Base-by-base conservation (phyloP, 2,113 vertebrate species). In the Lipophrys pholis region DNA sequence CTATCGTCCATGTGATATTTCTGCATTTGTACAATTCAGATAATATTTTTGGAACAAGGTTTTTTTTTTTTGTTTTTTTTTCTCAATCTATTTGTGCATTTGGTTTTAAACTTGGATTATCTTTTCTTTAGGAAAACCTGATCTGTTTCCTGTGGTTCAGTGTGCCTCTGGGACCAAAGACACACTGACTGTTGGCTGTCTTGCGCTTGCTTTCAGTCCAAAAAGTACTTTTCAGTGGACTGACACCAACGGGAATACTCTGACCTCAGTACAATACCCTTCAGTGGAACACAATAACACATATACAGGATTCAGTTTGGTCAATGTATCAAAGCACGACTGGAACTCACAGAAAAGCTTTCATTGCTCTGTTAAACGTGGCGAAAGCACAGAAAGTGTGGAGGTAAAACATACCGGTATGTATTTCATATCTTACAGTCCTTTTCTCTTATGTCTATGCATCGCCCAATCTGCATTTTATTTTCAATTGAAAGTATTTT, bases 161-260 rank as follows among this genome's bases (percentile, higher is more conserved):
- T 80, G 73, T 15, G 0, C 0, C 1, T 2, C 59, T 38, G 63
- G 5, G 0, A 0, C 11, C 16, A n/a, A 1, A 17, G 0, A 30
- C 48, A 3, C 0, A 9, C 6, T 78, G n/a, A 70, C 51, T 16
- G 7, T 84, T 5, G 73, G 78, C 8, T 84, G 82, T 56, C 51
- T 77, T 15, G 77, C 77, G 42, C 5, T 1, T 0, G 11, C 69
- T 51, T 77, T 70, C 54, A 48, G 1, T 45, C 82, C 73, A 42
- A 15, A 56, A 0, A 39, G 14, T 56, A 39, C 45, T 39, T 80
- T 77, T 14, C 1, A 45, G 46, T 84, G 81, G 81, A 71, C 49
- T 1, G 5, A 48, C 38, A 11, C 0, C 40, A 52, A 35, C 4
- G 50, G 55, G 7, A 1, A 0, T 0, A 9, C 0, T 5, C 14